Conservation (phyloP, 2,797 vertebrate genomes). For the Argentina silus region DNA sequence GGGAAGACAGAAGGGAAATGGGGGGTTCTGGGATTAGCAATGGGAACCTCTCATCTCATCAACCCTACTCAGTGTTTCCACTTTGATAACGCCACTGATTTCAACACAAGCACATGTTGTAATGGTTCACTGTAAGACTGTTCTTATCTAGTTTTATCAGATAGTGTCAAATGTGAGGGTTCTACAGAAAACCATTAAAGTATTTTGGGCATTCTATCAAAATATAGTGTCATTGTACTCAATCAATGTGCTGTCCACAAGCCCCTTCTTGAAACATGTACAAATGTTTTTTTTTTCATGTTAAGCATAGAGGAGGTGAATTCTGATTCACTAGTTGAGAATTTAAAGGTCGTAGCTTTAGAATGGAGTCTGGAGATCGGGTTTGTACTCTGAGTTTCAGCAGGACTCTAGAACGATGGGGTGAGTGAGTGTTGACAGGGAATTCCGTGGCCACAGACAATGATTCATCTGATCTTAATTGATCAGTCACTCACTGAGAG, state of each 20-base stretch:
- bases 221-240: no score
- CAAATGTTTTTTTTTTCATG: no score
- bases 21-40: conserved; percentile 67
- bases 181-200: neutral
- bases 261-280: no score
- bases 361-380: no score
- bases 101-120: conserved; percentile 46
- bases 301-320: no score
- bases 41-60: conserved; percentile 62
- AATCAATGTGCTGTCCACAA: no score
- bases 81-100: conserved; percentile 26
- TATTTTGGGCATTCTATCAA: no score
- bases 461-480: conserved; percentile 40
- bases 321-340: no score
- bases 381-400: neutral
- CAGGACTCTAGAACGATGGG: neutral
- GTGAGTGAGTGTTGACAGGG: conserved; percentile 35
- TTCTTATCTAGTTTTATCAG: conserved; percentile 9
- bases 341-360: no score
- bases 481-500: conserved; percentile 38
- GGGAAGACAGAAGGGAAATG: conserved; percentile 57
- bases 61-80: conserved; percentile 32
- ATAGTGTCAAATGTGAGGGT: neutral
- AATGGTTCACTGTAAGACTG: conserved; percentile 29
- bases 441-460: conserved; percentile 9